Percentiles rank a stretch among this genome's conserved stretches.
These are phyloP conservation scores for Lagria hirta DNA, from an alignment of 2,888 invertebrate genomes.

Conservation along the genomic window DNA sequence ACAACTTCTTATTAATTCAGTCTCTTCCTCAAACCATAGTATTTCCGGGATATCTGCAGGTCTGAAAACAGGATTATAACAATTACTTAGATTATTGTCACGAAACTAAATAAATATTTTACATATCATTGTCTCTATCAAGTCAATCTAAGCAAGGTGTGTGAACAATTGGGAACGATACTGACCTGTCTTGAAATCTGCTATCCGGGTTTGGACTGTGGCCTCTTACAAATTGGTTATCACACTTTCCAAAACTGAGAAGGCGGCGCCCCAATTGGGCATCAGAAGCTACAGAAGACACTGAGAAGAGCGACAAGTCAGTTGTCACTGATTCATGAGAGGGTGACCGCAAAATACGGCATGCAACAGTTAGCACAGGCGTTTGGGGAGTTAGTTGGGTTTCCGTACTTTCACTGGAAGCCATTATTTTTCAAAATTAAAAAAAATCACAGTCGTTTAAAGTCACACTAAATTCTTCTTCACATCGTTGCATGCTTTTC, in stretches of 20 bases:
- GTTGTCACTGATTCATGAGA: constrained; percentile 84
- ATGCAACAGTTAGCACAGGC: constrained; percentile 57
- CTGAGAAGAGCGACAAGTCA: constrained; percentile 77
- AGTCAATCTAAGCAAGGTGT: constrained; percentile 6
- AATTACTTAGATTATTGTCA: no score
- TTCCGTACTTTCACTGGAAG: constrained; percentile 26
- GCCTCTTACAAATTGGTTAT: constrained; percentile 58
- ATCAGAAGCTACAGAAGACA: constrained; percentile 62
- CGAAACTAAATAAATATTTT: background rate
- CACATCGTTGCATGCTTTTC: constrained; percentile 6
- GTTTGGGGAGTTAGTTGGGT: constrained; percentile 52
- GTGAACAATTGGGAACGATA: no score
- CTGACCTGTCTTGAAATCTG: constrained; percentile 41
- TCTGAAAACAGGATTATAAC: constrained; percentile 43
- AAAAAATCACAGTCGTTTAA: constrained; percentile 1
- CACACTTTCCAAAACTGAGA: constrained; percentile 58
- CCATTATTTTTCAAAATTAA: constrained; percentile 15
- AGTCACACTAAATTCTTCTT: constrained; percentile 12
- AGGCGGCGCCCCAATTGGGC: constrained; percentile 52
- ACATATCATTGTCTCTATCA: background rate
- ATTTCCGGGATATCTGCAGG: constrained; percentile 66
- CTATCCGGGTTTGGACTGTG: constrained; percentile 74
- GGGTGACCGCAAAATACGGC: constrained; percentile 73
- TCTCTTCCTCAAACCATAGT: constrained; percentile 72
- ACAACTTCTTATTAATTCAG: constrained; percentile 76